Base-by-base conservation (phyloP, 2,113 vertebrate species). In the Mungos mungo region DNA sequence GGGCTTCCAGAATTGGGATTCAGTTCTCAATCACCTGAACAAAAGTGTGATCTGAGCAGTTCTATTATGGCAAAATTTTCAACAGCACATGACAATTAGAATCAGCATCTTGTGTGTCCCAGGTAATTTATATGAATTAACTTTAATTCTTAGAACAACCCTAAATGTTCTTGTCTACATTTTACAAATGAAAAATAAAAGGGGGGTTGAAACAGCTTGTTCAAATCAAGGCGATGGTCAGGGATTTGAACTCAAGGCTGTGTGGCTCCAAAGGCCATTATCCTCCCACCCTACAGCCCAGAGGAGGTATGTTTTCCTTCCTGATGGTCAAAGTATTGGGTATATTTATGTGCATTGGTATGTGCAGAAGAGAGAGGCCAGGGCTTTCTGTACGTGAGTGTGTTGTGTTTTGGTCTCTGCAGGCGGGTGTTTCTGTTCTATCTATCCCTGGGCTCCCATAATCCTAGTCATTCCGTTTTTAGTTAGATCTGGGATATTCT, bases 1-100 rank as follows among this genome's bases (percentile, higher is more conserved):
- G 38, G n/a, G 25, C 7, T 95, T 27, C n/a, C 38, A n/a, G 50
- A 89, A 91, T 31, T 35, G 16, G 31, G 12, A 77, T 72, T 93
- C 33, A 21, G 12, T 52, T 93, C 65, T 84, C 13, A 29, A 63
- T 69, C 25, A 82, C n/a, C 7, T 45, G 35, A 79, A 72, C 41
- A 79, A 9, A 86, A 80, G 25, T 90, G 25, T 52, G 9, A 63
- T 90, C 38, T n/a, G 15, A 47, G 27, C 50, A 84, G n/a, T 50
- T 76, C 31, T 69, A 93, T 71, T 85, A 81, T 86, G 77, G 33
- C 35, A 87, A 41, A 31, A 69, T 96, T 95, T 77, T 41, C 69
- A 60, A 65, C 52, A 95, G 83, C 80, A 91, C 35, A 21, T 25
- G 50, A 90, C 33, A 84, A 82, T 71, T 77, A 95, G 35, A 93